Base-by-base conservation (phyloP, 2,797 vertebrate genomes). In the Microchirus variegatus region DNA sequence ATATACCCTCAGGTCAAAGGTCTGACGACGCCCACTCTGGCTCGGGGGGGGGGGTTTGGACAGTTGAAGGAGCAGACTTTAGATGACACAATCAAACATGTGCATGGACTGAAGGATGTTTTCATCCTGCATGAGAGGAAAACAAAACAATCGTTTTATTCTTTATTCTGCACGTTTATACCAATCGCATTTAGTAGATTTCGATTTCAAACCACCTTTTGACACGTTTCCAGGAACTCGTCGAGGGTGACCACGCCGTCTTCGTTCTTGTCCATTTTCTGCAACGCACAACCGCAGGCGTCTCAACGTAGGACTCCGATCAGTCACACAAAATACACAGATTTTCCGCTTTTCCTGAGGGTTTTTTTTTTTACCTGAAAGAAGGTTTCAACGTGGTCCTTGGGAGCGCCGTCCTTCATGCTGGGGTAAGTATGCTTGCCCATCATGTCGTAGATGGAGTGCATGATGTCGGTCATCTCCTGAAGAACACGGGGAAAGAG, bases 401-500 rank as follows among this genome's bases (percentile, higher is more conserved):
- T 92, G 1, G 96, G 94, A 0, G 96, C 95, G 7, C 92, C 94
- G 12, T 97, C 96, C 61, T 90, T 84, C 90, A 99, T 96, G 68
- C 91, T 92, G 0, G 97, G 97, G 73, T 94, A 94, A 0, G 97
- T 99, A 2, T 94, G 95, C 69, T 95, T 99, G 63, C 97, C 97
- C 97, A 99, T 99, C 97, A 99, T 98, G 85, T 98, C 96, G 0
- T 99, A 99, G 89, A 99, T 99, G 62, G 97, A 97, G 65, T 94
- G 94, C 95, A 99, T 97, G 82, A 99, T 99, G 73, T 97, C 95
- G 70, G 96, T 92, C 97, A 99, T 99, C 92, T 99, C 97, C 97
- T 99, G 74, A 35, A 38, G 70, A 1, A 19, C n/a, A 40, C 1
- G 4, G 4, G 45, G 26, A 5, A 31, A 5, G 26, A 31, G 26